phyloP scores from a whole-genome alignment of 2,888 invertebrate genomes.

The Chrysina gloriosa region DNA sequence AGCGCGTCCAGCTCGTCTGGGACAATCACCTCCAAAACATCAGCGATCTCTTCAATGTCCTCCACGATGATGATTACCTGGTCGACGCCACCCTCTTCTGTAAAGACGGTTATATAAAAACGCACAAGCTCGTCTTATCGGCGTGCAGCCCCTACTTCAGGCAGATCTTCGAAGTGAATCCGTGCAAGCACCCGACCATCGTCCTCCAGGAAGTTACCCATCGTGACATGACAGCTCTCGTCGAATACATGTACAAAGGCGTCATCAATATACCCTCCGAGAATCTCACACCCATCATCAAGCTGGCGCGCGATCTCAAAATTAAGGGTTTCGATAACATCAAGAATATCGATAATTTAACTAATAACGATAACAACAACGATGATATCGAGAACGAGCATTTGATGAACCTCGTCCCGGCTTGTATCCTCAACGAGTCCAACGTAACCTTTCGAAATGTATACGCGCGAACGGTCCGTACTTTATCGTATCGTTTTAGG shows the following conservation, averaged over 20 bases:
- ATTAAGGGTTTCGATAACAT: conserved; percentile 70
- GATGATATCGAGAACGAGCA: conserved; percentile 33
- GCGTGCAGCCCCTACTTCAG: conserved; percentile 83
- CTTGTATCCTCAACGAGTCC: conserved; percentile 39
- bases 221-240: conserved; percentile 74
- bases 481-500: conserved; percentile 25
- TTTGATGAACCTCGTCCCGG: conserved; percentile 40
- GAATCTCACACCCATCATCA: conserved; percentile 73
- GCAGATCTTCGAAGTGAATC: conserved; percentile 79
- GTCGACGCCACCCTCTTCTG: conserved; percentile 79
- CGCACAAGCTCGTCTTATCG: conserved; percentile 79
- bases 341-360: conserved; percentile 25
- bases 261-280: conserved; percentile 75
- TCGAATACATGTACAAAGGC: conserved; percentile 80
- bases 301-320: conserved; percentile 76
- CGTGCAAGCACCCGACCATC: conserved; percentile 79
- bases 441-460: conserved; percentile 18
- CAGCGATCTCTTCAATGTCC: conserved; percentile 75
- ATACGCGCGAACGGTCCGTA: neutral
- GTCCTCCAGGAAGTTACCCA: conserved; percentile 76
- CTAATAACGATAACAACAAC: conserved; percentile 10
- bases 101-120: conserved; percentile 77
- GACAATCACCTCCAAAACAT: conserved; percentile 80
- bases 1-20: conserved; percentile 78
- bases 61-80: conserved; percentile 76